Evolutionary conservation across 1,140 invertebrate genomes (phyloP).

Genomic region (Drosophila simulans): DNA sequence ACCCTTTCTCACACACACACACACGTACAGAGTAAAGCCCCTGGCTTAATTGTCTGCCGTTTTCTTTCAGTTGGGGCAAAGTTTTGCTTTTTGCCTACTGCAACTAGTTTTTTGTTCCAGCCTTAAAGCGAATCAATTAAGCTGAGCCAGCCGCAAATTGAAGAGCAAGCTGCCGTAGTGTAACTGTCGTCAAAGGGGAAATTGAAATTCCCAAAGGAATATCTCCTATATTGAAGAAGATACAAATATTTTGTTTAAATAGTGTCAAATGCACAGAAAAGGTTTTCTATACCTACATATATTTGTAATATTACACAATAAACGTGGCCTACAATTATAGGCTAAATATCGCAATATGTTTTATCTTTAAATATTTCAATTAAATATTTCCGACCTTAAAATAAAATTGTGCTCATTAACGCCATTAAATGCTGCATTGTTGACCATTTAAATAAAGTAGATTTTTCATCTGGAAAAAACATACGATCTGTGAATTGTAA

Average conservation of each 20-base stretch:
- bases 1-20: background rate
- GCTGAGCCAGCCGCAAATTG: constrained; percentile 50
- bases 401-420: no score
- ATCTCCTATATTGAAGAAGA: background rate
- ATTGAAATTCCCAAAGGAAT: background rate
- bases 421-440: no score
- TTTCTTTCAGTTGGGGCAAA: constrained; percentile 57
- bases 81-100: constrained; percentile 42
- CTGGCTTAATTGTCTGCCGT: constrained; percentile 76
- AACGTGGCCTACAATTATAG: no score
- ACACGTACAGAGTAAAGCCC: background rate
- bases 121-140: constrained; percentile 73
- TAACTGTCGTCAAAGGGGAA: constrained; percentile 15
- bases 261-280: no score
- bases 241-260: no score
- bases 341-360: no score
- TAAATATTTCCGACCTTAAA: no score
- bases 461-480: background rate
- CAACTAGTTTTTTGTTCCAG: constrained; percentile 20
- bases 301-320: no score
- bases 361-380: no score
- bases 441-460: background rate
- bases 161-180: constrained; percentile 27
- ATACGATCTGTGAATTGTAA: background rate
- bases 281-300: no score